phyloP scores from a whole-genome alignment of 2,113 vertebrate species.

The Gobio gobio region DNA sequence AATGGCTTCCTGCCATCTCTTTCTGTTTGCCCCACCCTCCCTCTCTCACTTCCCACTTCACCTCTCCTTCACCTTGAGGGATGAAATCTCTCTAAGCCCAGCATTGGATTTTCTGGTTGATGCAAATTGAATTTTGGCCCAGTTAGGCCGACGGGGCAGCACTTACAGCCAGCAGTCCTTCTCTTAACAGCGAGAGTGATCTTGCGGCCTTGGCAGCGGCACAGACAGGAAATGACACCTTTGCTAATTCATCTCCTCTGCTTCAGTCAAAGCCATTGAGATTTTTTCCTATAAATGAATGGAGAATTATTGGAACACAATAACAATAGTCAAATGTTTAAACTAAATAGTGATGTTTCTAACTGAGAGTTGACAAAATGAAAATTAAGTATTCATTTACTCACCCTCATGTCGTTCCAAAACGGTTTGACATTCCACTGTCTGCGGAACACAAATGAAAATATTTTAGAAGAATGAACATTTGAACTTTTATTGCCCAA shows the following conservation, averaged over 20 bases:
- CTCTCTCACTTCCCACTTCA: conserved; percentile 15
- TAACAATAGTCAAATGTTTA: not conserved
- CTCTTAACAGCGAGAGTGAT: conserved; percentile 41
- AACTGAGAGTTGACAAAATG: not conserved
- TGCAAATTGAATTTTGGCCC: conserved; percentile 52
- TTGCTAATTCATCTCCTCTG: conserved; percentile 11
- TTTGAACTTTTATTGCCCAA: too few relatives aligned
- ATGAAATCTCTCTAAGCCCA: conserved; percentile 50
- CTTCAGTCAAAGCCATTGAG: not conserved
- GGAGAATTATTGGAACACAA: not conserved
- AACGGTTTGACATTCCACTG: not conserved
- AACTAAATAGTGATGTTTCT: not conserved
- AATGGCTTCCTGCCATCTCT: conserved; percentile 35
- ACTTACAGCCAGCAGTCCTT: conserved; percentile 41
- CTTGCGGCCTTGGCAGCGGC: conserved; percentile 14
- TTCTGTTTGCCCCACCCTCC: not conserved
- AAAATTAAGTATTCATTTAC: not conserved
- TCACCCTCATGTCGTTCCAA: not conserved
- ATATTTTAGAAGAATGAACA: too few relatives aligned
- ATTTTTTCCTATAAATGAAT: conserved; percentile 14
- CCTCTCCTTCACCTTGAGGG: conserved; percentile 54
- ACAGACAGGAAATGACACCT: conserved; percentile 36
- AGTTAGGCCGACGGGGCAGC: conserved; percentile 38
- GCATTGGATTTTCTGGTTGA: conserved; percentile 52
- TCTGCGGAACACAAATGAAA: not conserved